These are phyloP conservation scores for Lochmaea capreae DNA, from an alignment of 2,888 invertebrate genomes.

Conservation along the genomic window DNA sequence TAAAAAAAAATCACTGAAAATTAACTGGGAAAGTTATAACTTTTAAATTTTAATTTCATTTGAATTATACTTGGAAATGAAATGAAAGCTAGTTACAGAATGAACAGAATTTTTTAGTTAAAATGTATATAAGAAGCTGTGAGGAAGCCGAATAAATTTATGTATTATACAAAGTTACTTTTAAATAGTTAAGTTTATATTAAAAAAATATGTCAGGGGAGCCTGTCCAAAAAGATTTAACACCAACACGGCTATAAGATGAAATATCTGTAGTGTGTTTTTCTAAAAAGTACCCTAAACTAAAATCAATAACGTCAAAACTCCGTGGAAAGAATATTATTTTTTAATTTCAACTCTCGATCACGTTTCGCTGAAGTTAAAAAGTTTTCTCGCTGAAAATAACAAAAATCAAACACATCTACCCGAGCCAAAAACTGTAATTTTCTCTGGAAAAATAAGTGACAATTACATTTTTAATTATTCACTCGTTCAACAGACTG, in stretches of 20 bases:
- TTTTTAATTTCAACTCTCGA: slow-evolving; percentile 7
- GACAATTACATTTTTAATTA: slow-evolving; percentile 3
- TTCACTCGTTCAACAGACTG: not conserved
- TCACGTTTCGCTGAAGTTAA: slow-evolving; percentile 11
- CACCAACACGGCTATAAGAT: not conserved
- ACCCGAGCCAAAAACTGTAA: not conserved
- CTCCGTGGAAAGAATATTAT: not conserved
- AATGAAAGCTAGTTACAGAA: too few species aligned
- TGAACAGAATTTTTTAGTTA: too few species aligned
- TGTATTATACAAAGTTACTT: too few species aligned
- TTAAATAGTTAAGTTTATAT: not conserved
- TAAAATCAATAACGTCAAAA: slow-evolving; percentile 13
- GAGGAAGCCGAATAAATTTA: too few species aligned
- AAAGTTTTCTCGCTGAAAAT: not conserved
- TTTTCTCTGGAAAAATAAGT: not conserved
- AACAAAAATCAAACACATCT: not conserved
- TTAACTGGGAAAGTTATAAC: too few species aligned
- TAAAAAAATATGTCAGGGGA: not conserved
- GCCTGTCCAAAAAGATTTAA: not conserved
- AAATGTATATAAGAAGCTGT: too few species aligned
- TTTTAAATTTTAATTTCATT: too few species aligned
- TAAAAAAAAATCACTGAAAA: too few species aligned
- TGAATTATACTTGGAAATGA: too few species aligned
- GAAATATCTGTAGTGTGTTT: slow-evolving; percentile 1
- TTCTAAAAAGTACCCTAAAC: slow-evolving; percentile 4